phyloP scores from a whole-genome alignment of 2,888 invertebrate species.

The Hemithea aestivaria region DNA sequence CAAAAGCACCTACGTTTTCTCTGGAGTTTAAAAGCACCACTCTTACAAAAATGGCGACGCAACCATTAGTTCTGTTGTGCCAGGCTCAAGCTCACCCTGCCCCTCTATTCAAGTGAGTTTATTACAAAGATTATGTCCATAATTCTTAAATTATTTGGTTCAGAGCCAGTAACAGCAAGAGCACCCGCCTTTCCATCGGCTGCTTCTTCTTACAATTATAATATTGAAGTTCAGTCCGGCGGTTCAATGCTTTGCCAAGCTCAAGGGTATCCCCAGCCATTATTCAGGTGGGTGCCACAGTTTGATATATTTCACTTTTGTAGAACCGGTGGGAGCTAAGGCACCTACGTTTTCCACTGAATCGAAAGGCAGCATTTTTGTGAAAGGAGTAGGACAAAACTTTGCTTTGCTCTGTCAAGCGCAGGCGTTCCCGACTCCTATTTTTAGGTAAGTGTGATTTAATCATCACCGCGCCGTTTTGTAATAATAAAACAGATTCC shows the following conservation, averaged over 20 bases:
- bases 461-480: conserved; percentile 11
- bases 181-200: conserved; percentile 73
- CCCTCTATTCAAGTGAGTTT: conserved; percentile 83
- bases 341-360: conserved; percentile 81
- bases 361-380: conserved; percentile 82
- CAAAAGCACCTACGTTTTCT: conserved; percentile 79
- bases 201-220: conserved; percentile 72
- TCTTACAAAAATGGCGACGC: conserved; percentile 73
- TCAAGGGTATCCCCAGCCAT: conserved; percentile 81
- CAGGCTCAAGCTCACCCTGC: conserved; percentile 84
- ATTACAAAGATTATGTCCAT: conserved; percentile 17
- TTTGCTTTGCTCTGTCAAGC: conserved; percentile 82
- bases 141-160: conserved; percentile 39
- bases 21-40: conserved; percentile 79
- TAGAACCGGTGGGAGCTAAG: conserved; percentile 82
- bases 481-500: too few relatives aligned
- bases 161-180: conserved; percentile 73
- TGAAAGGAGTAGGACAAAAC: conserved; percentile 74
- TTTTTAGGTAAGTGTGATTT: conserved; percentile 30
- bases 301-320: conserved; percentile 26
- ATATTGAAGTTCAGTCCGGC: conserved; percentile 54
- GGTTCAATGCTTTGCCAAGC: conserved; percentile 78
- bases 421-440: conserved; percentile 81
- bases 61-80: conserved; percentile 81
- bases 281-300: conserved; percentile 80